Evolutionary conservation across 2,113 vertebrate species (phyloP).

Genomic region (Phaetusa simplex): DNA sequence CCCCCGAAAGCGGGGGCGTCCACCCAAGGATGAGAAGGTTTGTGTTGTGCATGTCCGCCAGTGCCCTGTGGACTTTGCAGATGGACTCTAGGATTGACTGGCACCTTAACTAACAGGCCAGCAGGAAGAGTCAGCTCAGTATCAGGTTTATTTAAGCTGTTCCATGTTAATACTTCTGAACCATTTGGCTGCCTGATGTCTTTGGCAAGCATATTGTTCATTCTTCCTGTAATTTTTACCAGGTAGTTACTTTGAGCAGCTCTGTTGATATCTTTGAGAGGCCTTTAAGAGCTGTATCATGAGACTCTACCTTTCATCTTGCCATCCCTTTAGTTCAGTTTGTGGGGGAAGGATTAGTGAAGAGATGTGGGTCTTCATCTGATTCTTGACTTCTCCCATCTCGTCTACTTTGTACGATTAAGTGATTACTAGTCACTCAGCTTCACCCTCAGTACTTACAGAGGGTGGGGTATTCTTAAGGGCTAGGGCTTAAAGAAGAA

Average conservation of each 20-base stretch:
- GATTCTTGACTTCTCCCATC: neutral
- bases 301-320: constrained; percentile 1
- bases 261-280: neutral
- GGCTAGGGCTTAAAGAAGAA: constrained; percentile 1
- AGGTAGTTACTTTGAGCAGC: neutral
- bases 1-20: constrained; percentile 89
- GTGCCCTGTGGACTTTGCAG: constrained; percentile 42
- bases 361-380: neutral
- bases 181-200: neutral
- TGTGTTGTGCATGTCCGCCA: constrained; percentile 66
- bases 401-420: neutral
- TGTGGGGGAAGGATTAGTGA: neutral
- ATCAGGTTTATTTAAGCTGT: neutral
- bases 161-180: neutral
- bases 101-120: neutral
- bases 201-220: neutral
- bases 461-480: neutral
- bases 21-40: constrained; percentile 94
- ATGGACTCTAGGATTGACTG: constrained; percentile 32
- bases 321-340: neutral
- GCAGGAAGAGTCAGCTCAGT: neutral
- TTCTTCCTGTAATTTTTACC: constrained; percentile 3
- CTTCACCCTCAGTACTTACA: neutral
- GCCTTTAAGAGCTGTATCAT: neutral
- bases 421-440: neutral